A percentile compares a stretch with the other conserved stretches of the same genome.
Conservation (phyloP, 2,797 vertebrate species). For the Pseudochirops corinnae region DNA sequence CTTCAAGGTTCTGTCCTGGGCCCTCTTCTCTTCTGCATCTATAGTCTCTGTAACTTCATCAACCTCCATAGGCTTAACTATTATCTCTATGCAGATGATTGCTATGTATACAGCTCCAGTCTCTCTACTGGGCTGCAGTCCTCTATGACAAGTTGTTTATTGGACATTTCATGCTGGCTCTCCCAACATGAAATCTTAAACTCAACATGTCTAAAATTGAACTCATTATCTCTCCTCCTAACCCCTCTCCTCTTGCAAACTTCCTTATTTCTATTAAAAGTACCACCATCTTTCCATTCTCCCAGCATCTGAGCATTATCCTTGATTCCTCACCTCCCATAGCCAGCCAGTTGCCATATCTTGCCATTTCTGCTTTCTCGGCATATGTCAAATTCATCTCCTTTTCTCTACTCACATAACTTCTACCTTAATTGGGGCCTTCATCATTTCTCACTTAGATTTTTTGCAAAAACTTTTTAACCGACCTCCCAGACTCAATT, state of each 20-base stretch:
- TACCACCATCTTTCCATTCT: not conserved
- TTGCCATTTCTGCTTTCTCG: not conserved
- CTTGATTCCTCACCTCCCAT: not conserved
- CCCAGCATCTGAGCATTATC: not conserved
- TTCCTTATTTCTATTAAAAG: not conserved
- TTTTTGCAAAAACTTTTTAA: not conserved
- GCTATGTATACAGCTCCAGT: no score
- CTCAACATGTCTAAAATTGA: not conserved
- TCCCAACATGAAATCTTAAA: not conserved
- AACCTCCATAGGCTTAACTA: not conserved
- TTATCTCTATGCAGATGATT: not conserved
- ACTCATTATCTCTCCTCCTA: not conserved
- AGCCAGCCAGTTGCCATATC: not conserved
- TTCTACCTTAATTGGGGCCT: not conserved
- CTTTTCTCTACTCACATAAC: not conserved
- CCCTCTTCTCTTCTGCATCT: not conserved
- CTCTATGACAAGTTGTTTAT: not conserved
- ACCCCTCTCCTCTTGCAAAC: not conserved
- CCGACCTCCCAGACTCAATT: not conserved
- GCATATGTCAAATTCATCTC: not conserved
- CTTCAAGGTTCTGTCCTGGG: not conserved
- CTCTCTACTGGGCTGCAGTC: not conserved
- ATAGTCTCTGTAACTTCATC: not conserved
- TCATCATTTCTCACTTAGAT: not conserved
- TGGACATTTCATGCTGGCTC: not conserved